Percentiles rank a stretch among this genome's conserved stretches.
Conservation (phyloP, 2,888 invertebrate genomes). For the Caenorhabditis virilis region DNA sequence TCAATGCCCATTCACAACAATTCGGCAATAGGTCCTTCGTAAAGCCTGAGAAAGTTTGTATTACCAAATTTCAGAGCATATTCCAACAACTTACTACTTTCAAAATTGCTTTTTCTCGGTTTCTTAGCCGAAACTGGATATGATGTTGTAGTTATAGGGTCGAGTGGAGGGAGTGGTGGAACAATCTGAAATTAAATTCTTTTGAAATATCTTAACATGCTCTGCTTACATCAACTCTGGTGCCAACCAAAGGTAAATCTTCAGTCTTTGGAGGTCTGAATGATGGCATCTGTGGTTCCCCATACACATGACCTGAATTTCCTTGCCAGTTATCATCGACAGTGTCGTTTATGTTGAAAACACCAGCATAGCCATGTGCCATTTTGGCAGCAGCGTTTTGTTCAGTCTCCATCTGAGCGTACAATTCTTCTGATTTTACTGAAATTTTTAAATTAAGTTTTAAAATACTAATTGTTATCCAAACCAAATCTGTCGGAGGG, state of each 20-base stretch:
- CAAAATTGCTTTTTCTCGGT: no score
- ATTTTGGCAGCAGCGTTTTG: slow-evolving; percentile 3
- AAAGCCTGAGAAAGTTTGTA: no score
- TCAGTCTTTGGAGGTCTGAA: slow-evolving; percentile 3
- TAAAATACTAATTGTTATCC: not conserved
- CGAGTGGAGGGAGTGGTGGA: slow-evolving; percentile 6
- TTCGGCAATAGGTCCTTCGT: no score
- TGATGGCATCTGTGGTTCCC: slow-evolving; percentile 1
- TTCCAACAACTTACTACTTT: no score
- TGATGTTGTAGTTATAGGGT: no score
- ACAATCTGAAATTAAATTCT: not conserved
- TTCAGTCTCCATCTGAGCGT: slow-evolving; percentile 1
- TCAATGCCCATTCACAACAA: slow-evolving; percentile 49
- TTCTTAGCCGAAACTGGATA: not conserved
- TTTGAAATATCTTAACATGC: not conserved
- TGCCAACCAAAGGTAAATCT: not conserved
- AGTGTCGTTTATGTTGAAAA: not conserved
- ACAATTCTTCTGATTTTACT: not conserved
- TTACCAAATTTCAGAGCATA: no score
- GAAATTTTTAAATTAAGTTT: not conserved
- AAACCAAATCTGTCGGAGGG: slow-evolving; percentile 1
- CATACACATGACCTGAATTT: not conserved
- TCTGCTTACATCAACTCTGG: not conserved
- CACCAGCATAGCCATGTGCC: not conserved
- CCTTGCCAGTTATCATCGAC: no score